These are phyloP conservation scores for Sinocyclocheilus grahami DNA, from an alignment of 2,113 vertebrate species.

Conservation along the genomic window DNA sequence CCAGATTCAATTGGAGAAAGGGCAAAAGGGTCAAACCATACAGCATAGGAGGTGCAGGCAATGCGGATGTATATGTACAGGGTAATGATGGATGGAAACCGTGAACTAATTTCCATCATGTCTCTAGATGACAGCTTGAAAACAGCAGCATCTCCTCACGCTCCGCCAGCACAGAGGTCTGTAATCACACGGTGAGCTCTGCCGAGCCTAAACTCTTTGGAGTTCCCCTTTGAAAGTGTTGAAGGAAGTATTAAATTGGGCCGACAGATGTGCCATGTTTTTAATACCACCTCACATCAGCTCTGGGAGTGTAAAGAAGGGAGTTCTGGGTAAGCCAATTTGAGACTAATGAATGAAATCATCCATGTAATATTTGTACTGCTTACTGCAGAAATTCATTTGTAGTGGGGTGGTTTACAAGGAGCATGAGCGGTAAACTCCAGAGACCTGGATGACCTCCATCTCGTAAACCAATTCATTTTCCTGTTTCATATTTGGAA, in stretches of 20 bases:
- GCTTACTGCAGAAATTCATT: conserved; percentile 43
- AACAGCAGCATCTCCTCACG: conserved; percentile 8
- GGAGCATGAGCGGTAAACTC: conserved; percentile 18
- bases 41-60: conserved; percentile 31
- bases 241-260: conserved; percentile 46
- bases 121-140: conserved; percentile 58
- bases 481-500: conserved; percentile 22
- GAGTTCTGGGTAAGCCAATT: conserved; percentile 42
- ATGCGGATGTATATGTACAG: conserved; percentile 62
- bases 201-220: conserved; percentile 27
- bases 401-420: conserved; percentile 21
- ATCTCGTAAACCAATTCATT: conserved; percentile 17
- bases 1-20: conserved; percentile 58
- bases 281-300: conserved; percentile 35
- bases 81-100: conserved; percentile 55
- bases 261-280: conserved; percentile 47
- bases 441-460: conserved; percentile 38
- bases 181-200: conserved; percentile 17
- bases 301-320: conserved; percentile 31
- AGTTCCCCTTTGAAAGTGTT: conserved; percentile 36
- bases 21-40: conserved; percentile 32
- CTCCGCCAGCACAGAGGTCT: conserved; percentile 9
- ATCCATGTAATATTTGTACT: conserved; percentile 47
- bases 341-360: conserved; percentile 46
- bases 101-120: conserved; percentile 52